Conservation (phyloP, 2,113 vertebrate genomes). For the Toxotes chatareus region DNA sequence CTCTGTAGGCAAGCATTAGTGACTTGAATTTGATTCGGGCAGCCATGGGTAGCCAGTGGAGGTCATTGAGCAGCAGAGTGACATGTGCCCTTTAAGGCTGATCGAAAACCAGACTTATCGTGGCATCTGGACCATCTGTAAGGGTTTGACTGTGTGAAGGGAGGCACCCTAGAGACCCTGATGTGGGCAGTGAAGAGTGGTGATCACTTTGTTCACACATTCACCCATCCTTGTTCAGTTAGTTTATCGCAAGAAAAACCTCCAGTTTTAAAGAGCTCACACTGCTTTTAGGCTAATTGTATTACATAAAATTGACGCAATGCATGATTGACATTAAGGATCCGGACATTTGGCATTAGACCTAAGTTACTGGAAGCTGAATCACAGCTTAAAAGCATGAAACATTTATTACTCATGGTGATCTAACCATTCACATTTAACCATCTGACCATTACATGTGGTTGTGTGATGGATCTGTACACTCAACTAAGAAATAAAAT, state of each 20-base stretch:
- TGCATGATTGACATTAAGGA: slow-evolving; percentile 17
- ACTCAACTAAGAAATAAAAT: slow-evolving; percentile 24
- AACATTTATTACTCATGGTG: background rate
- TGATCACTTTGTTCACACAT: slow-evolving; percentile 8
- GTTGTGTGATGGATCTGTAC: background rate
- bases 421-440: background rate
- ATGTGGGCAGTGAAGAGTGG: background rate
- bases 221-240: slow-evolving; percentile 15
- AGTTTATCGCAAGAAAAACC: background rate
- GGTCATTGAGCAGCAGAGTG: too few species aligned
- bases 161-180: background rate
- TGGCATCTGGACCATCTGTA: too few species aligned
- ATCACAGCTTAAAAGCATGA: slow-evolving; percentile 19
- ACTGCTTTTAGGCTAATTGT: slow-evolving; percentile 34
- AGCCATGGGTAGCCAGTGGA: too few species aligned
- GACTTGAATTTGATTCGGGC: too few species aligned
- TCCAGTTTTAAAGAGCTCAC: slow-evolving; percentile 15
- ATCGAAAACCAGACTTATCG: too few species aligned
- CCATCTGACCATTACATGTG: background rate
- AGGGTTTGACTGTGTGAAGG: too few species aligned
- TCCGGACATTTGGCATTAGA: slow-evolving; percentile 7
- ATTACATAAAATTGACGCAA: slow-evolving; percentile 13
- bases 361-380: slow-evolving; percentile 15
- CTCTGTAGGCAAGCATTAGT: too few species aligned
- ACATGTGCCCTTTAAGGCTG: too few species aligned